Conservation (phyloP, 1,140 invertebrate genomes). For the Neomicropteryx cornuta region DNA sequence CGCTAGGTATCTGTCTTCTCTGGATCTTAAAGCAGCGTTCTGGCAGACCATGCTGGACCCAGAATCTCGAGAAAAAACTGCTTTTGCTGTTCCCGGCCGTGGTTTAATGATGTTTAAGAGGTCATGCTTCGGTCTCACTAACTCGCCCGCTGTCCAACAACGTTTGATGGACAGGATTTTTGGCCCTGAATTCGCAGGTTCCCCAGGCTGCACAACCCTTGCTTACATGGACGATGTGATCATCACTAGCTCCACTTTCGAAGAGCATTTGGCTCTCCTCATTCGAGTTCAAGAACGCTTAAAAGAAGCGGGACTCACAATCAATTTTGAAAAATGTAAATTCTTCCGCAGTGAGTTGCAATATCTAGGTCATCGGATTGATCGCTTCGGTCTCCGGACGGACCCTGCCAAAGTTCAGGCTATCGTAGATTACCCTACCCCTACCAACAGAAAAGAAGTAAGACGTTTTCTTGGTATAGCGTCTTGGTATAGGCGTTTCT, state of each 20-base stretch:
- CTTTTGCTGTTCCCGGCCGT: slow-evolving; percentile 12
- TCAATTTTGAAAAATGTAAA: slow-evolving; percentile 31
- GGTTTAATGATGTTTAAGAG: slow-evolving; percentile 12
- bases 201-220: too few species aligned
- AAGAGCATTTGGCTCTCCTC: slow-evolving; percentile 30
- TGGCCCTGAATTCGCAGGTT: slow-evolving; percentile 12
- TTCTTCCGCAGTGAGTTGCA: slow-evolving; percentile 25
- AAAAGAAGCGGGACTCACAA: slow-evolving; percentile 24
- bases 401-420: slow-evolving; percentile 15
- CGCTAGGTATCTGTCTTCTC: slow-evolving; percentile 17
- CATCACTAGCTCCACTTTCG: slow-evolving; percentile 22
- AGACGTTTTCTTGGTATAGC: slow-evolving; percentile 16
- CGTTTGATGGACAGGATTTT: slow-evolving; percentile 13
- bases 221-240: slow-evolving; percentile 39
- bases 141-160: slow-evolving; percentile 9
- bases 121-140: slow-evolving; percentile 11
- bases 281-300: slow-evolving; percentile 24
- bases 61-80: slow-evolving; percentile 13
- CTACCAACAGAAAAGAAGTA: slow-evolving; percentile 10
- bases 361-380: slow-evolving; percentile 26
- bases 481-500: slow-evolving; percentile 20
- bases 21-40: slow-evolving; percentile 22
- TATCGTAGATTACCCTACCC: slow-evolving; percentile 11
- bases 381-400: slow-evolving; percentile 13
- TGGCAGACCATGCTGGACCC: slow-evolving; percentile 22